A percentile compares a stretch with the other conserved stretches of the same genome.
phyloP scores from a whole-genome alignment of 2,797 vertebrate genomes.

The Rhinoraja longicauda region DNA sequence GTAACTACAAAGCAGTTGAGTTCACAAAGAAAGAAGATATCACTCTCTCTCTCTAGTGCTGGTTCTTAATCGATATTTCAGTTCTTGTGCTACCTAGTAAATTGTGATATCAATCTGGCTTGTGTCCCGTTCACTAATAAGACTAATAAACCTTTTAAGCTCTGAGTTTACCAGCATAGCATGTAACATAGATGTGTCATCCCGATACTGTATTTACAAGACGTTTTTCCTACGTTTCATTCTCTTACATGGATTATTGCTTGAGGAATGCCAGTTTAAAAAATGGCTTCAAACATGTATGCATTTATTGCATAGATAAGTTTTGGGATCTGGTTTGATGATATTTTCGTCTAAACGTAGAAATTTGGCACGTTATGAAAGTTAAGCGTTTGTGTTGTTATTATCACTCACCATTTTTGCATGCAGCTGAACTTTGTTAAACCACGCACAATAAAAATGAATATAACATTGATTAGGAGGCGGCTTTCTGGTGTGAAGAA shows the following conservation, averaged over 20 bases:
- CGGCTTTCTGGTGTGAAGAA: no score
- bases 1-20: background rate
- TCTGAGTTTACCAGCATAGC: background rate
- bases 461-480: background rate
- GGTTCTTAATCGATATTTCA: background rate
- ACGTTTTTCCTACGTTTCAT: no score
- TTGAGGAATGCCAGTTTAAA: no score
- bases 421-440: background rate
- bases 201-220: background rate
- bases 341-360: background rate
- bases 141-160: background rate
- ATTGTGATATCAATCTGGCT: background rate
- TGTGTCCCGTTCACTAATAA: background rate
- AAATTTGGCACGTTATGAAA: background rate
- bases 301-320: no score
- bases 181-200: background rate
- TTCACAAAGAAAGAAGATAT: background rate
- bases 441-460: background rate
- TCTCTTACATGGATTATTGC: no score
- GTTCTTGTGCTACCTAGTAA: background rate
- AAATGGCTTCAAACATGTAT: no score
- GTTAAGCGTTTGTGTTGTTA: background rate
- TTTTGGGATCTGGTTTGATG: background rate
- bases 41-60: background rate
- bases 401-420: background rate